These are phyloP conservation scores for Listronotus bonariensis DNA, from an alignment of 1,140 invertebrate species.

Conservation along the genomic window DNA sequence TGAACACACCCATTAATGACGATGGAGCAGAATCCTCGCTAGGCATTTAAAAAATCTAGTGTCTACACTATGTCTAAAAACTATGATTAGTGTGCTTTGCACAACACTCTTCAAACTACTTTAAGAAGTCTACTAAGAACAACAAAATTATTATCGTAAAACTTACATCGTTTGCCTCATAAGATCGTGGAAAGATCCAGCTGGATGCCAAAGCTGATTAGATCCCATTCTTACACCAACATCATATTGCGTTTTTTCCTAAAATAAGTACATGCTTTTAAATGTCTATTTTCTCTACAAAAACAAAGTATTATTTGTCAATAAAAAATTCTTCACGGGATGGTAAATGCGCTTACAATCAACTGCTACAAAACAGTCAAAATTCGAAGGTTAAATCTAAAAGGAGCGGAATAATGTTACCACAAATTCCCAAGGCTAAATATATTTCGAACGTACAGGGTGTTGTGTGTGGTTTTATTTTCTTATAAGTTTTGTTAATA, in stretches of 20 bases:
- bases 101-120: constrained; percentile 7
- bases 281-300: too few relatives aligned
- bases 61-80: constrained; percentile 26
- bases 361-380: too few relatives aligned
- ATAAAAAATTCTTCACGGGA: too few relatives aligned
- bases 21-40: constrained; percentile 35
- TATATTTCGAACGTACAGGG: too few relatives aligned
- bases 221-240: constrained; percentile 68
- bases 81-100: constrained; percentile 9
- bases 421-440: too few relatives aligned
- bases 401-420: too few relatives aligned
- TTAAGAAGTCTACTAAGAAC: background rate
- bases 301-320: too few relatives aligned
- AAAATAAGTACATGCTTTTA: constrained; percentile 47
- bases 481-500: too few relatives aligned
- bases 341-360: too few relatives aligned
- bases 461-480: too few relatives aligned
- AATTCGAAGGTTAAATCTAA: too few relatives aligned
- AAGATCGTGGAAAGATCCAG: constrained; percentile 48
- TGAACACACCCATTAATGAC: constrained; percentile 31
- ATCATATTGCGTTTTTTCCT: constrained; percentile 72
- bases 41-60: constrained; percentile 34
- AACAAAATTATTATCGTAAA: background rate
- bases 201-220: constrained; percentile 74
- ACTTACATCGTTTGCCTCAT: constrained; percentile 60